phyloP scores from a whole-genome alignment of 2,888 invertebrate species.

The Therioaphis trifolii region DNA sequence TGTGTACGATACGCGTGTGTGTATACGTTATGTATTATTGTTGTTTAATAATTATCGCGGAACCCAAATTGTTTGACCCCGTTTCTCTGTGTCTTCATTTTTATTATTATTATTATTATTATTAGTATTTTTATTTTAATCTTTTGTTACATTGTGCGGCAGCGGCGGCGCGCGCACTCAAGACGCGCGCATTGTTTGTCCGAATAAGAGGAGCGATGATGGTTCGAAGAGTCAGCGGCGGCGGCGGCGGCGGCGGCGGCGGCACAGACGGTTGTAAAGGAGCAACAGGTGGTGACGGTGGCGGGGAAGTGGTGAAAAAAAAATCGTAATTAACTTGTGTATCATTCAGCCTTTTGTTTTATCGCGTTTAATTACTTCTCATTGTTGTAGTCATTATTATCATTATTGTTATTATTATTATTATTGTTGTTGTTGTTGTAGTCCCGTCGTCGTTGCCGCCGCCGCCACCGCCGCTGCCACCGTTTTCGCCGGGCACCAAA shows the following conservation, averaged over 20 bases:
- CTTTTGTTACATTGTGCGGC: slow-evolving; percentile 54
- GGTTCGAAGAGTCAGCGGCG: slow-evolving; percentile 46
- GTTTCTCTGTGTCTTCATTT: slow-evolving; percentile 53
- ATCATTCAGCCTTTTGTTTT: slow-evolving; percentile 61
- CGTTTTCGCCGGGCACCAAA: neutral
- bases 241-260: neutral
- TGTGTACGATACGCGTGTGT: neutral
- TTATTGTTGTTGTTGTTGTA: slow-evolving; percentile 2
- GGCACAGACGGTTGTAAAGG: neutral
- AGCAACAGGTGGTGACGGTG: neutral
- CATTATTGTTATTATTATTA: slow-evolving; percentile 9
- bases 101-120: too few species aligned
- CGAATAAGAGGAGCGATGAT: neutral
- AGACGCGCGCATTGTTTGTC: slow-evolving; percentile 52
- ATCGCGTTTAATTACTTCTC: slow-evolving; percentile 61
- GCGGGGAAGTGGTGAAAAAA: slow-evolving; percentile 2
- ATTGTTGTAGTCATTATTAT: slow-evolving; percentile 47
- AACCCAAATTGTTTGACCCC: slow-evolving; percentile 61
- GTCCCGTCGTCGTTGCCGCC: neutral
- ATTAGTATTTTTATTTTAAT: slow-evolving; percentile 14
- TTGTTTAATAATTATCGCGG: slow-evolving; percentile 60
- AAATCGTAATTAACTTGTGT: slow-evolving; percentile 59
- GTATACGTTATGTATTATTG: slow-evolving; percentile 34
- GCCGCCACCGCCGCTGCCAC: neutral
- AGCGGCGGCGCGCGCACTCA: slow-evolving; percentile 31